Base-by-base conservation (phyloP, 1,140 invertebrate species). In the Caenorhabditis inopinata region DNA sequence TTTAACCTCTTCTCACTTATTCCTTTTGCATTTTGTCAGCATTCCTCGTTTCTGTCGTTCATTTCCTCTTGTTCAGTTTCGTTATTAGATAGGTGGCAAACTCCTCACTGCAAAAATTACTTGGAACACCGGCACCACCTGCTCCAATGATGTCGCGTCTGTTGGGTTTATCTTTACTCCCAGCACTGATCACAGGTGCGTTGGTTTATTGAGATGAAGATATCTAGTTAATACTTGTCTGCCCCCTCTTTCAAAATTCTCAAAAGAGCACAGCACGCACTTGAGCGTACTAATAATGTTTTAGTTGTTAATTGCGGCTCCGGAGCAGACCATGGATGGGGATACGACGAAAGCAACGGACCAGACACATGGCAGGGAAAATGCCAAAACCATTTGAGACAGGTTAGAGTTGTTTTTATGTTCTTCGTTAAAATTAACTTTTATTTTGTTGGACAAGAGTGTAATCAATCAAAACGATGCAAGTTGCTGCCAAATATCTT, bases 321-420 rank as follows among this genome's bases (percentile, higher is more conserved):
- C n/a, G 58, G 58, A 42, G 12, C 47, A 14, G 48, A 58, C 35
- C 58, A 75, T 42, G 75, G 79, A 27, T 87, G 85, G 85, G 85
- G 86, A 1, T 87, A 87, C 81, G 77, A 82, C 4, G 78, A 80
- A 5, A 5, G 79, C 12, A 81, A 86, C 48, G 85, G 85, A 2
- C 85, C 85, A 5, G 29, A 76, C n/a, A 77, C 73, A 18, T 87
- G 85, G 85, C 49, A 45, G 5, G 83, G 83, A 42, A 47, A 73
- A 9, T 87, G 86, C 47, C 53, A 75, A 12, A 48, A 78, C n/a
- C 87, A 87, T 14, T 58, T 81, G 16, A 85, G 84, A 3, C 86
- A 87, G 77, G 76, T 78, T 46, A 7, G 68, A 58, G 6, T n/a
- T 51, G 23, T 58, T 68, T 23, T 21, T 29, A 21, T 68, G 21